Evolutionary conservation across 2,113 vertebrate genomes (phyloP).

Genomic region (Pseudolaguvia tuberculata): DNA sequence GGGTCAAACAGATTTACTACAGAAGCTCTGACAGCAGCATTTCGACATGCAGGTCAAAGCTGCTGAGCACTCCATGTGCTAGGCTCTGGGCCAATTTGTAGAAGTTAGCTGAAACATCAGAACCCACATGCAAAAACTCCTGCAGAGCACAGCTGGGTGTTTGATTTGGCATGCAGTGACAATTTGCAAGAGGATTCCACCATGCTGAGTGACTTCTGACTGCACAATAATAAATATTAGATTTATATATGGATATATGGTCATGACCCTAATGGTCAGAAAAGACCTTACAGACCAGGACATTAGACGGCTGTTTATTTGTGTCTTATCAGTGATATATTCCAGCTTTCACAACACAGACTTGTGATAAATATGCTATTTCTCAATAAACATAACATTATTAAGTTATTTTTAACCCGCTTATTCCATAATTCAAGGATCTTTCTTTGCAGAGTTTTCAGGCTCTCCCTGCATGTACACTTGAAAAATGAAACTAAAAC

Average conservation of each 20-base stretch:
- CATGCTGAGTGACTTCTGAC: neutral
- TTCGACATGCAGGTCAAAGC: neutral
- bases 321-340: conserved; percentile 1
- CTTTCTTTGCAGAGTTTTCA: no score
- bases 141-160: conserved; percentile 8
- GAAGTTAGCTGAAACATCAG: neutral
- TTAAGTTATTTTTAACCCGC: neutral
- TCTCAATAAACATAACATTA: neutral
- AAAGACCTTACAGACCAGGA: neutral
- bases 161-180: conserved; percentile 13
- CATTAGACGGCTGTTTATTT: conserved; percentile 19
- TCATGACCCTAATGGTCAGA: conserved; percentile 10
- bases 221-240: conserved; percentile 25
- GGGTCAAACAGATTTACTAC: conserved; percentile 15
- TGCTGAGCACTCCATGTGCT: neutral
- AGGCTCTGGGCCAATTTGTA: neutral
- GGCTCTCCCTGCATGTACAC: no score
- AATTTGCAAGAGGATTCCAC: conserved; percentile 8
- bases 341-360: neutral
- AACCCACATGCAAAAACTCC: conserved; percentile 15
- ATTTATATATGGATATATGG: neutral
- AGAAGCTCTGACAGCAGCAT: neutral
- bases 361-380: neutral
- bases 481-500: no score
- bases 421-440: no score